phyloP scores from a whole-genome alignment of 1,140 invertebrate species.

The Drosophila willistoni region DNA sequence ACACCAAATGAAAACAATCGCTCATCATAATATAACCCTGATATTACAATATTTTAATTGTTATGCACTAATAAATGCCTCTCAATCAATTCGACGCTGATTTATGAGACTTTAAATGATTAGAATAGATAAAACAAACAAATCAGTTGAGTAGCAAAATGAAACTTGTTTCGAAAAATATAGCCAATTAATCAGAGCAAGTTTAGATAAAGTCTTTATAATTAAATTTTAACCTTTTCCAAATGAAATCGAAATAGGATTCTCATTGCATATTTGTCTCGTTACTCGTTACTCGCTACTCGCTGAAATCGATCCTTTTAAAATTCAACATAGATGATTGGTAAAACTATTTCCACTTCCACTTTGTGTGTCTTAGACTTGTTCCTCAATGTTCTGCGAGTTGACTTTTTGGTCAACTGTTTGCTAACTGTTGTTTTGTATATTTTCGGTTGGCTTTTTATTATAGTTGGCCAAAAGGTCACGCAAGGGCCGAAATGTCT shows the following conservation, averaged over 20 bases:
- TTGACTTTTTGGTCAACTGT: conserved; percentile 19
- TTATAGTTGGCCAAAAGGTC: conserved; percentile 26
- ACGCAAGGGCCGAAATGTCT: conserved; percentile 37
- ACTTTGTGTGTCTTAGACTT: not conserved
- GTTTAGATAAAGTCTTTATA: no score
- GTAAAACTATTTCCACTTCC: no score
- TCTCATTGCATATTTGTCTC: no score
- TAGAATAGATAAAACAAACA: no score
- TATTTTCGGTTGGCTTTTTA: not conserved
- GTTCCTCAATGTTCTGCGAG: not conserved
- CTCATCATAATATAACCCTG: not conserved
- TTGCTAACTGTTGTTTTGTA: conserved; percentile 6
- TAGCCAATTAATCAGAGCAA: no score
- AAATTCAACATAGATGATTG: no score
- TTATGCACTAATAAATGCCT: not conserved
- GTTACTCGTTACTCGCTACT: no score
- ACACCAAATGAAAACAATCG: conserved; percentile 15
- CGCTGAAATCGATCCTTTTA: no score
- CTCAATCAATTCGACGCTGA: no score
- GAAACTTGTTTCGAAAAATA: not conserved
- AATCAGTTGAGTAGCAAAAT: not conserved
- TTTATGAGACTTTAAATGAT: no score
- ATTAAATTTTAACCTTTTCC: no score
- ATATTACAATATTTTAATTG: not conserved
- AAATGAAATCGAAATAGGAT: no score